Evolutionary conservation across 2,797 vertebrate species (phyloP).

Genomic region (Lacerta bilineata): DNA sequence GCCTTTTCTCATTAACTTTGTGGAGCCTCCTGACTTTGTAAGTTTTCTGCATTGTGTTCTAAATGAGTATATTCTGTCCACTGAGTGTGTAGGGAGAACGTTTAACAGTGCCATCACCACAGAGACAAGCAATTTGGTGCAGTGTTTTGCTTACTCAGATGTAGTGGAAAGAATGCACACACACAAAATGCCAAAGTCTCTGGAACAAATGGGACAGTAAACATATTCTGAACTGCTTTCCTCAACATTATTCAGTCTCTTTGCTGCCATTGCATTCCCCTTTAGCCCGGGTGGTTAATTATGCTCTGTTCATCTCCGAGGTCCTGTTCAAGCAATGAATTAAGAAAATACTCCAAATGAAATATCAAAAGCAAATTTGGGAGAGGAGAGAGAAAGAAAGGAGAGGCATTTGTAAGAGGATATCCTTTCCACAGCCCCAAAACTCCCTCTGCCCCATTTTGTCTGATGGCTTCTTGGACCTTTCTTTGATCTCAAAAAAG

Average conservation of each 20-base stretch:
- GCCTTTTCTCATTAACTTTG: conserved; percentile 62
- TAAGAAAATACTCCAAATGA: background rate
- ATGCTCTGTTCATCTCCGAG: conserved; percentile 4
- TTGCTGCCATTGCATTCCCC: conserved; percentile 21
- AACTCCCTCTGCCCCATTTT: too few species aligned
- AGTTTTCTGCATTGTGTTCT: conserved; percentile 62
- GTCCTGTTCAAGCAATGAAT: background rate
- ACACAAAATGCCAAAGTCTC: conserved; percentile 7
- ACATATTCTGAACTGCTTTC: background rate
- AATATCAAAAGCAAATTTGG: background rate
- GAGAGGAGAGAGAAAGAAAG: background rate
- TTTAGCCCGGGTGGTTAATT: conserved; percentile 19
- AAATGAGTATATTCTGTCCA: conserved; percentile 63
- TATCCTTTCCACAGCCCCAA: background rate
- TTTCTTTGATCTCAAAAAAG: background rate
- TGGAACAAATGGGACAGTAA: conserved; percentile 29
- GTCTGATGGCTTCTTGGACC: background rate
- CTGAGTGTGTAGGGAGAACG: conserved; percentile 41
- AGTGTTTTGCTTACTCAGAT: conserved; percentile 45
- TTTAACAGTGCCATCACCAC: conserved; percentile 48
- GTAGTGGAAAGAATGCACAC: background rate
- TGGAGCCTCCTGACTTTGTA: conserved; percentile 53
- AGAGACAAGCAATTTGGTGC: conserved; percentile 33
- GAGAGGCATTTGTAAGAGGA: background rate
- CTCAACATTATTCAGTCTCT: conserved; percentile 10